Conservation (phyloP, 2,888 invertebrate genomes). For the Hedya salicella region DNA sequence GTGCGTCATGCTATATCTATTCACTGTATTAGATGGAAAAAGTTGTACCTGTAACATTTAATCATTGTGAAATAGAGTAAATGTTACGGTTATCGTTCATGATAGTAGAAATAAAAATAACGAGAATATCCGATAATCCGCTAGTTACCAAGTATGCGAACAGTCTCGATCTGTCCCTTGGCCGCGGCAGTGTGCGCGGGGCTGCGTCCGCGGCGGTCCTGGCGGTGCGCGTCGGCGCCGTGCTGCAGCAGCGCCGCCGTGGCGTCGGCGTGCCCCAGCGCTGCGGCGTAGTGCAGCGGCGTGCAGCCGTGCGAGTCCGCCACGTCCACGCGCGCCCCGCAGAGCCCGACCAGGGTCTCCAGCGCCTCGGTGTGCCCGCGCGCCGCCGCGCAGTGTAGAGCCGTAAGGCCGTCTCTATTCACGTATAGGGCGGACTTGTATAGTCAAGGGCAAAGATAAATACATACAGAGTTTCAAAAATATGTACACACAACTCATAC, state of each 20-base stretch:
- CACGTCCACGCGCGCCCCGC: conserved; percentile 95
- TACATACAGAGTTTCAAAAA: no score
- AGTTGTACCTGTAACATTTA: no score
- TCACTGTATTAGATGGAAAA: no score
- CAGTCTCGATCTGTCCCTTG: conserved; percentile 96
- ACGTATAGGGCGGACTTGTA: no score
- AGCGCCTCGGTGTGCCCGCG: conserved; percentile 97
- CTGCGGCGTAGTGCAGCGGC: conserved; percentile 98
- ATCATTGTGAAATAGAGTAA: no score
- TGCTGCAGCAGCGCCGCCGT: conserved; percentile 94
- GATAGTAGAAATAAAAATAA: no score
- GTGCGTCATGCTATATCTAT: no score
- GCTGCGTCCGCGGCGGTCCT: conserved; percentile 96
- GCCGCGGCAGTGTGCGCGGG: conserved; percentile 98
- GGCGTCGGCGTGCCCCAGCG: conserved; percentile 97
- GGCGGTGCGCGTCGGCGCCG: conserved; percentile 96
- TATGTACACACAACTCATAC: no score
- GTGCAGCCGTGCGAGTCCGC: conserved; percentile 98
- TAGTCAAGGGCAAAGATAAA: no score
- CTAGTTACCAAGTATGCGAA: conserved; percentile 87
- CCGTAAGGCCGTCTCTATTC: conserved; percentile 95
- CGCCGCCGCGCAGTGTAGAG: conserved; percentile 98
- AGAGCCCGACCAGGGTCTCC: conserved; percentile 93
- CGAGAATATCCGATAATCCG: neutral
- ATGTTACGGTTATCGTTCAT: no score